Conservation (phyloP, 1,140 invertebrate genomes). For the Aleiodes sp. region DNA sequence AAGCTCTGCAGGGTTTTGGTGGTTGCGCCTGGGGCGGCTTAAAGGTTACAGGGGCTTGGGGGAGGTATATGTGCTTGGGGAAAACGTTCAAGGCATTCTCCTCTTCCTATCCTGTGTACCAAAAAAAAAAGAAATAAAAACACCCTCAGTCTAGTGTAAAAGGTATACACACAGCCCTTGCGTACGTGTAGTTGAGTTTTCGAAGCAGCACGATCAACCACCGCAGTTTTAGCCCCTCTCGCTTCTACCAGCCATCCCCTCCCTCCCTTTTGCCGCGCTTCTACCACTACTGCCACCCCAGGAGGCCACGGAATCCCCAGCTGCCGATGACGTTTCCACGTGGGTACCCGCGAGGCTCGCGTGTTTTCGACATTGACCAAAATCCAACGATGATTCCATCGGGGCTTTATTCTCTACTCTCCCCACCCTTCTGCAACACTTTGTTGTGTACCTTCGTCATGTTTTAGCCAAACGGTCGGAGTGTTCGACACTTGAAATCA, state of each 20-base stretch:
- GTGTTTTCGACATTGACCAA: conserved; percentile 60
- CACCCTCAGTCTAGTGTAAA: too few relatives aligned
- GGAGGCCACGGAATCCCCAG: conserved; percentile 52
- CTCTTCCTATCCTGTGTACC: background rate
- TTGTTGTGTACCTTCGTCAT: conserved; percentile 19
- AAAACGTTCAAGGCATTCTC: conserved; percentile 47
- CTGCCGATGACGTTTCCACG: conserved; percentile 67
- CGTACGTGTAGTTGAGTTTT: too few relatives aligned
- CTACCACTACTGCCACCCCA: conserved; percentile 40
- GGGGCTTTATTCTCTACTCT: conserved; percentile 24
- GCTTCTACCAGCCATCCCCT: too few relatives aligned
- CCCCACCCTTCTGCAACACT: too few relatives aligned
- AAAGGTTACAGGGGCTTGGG: conserved; percentile 43
- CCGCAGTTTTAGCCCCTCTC: background rate
- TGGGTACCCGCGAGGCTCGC: conserved; percentile 62
- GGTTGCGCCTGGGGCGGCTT: conserved; percentile 61
- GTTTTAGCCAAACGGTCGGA: background rate
- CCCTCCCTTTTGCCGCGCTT: conserved; percentile 21
- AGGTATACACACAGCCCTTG: too few relatives aligned
- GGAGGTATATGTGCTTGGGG: conserved; percentile 43
- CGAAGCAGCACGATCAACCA: too few relatives aligned
- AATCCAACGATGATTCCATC: conserved; percentile 50
- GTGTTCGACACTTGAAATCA: background rate
- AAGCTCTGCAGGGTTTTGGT: conserved; percentile 64
- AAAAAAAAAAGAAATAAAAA: too few relatives aligned